Evolutionary conservation across 2,888 invertebrate genomes (phyloP).

Genomic region (Ommatoiulus sabulosus): DNA sequence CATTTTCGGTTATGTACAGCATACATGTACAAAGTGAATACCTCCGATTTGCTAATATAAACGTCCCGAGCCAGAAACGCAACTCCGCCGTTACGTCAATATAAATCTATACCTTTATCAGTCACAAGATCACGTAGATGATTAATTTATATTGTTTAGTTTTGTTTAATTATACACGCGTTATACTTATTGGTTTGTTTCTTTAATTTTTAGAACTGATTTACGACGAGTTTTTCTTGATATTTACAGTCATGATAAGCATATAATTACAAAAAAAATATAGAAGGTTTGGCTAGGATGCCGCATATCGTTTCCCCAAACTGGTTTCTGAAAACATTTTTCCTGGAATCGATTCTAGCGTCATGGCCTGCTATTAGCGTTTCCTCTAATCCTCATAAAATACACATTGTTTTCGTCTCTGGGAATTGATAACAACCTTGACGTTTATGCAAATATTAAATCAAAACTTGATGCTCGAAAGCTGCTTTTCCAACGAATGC

Average conservation of each 20-base stretch:
- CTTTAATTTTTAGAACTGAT: neutral
- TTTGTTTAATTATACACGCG: neutral
- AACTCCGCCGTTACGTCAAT: neutral
- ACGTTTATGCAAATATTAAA: conserved; percentile 4
- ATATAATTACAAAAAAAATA: neutral
- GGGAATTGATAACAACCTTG: conserved; percentile 1
- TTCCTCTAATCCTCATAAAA: conserved; percentile 2
- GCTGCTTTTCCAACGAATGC: neutral
- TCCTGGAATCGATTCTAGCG: neutral
- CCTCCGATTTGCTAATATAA: too few relatives aligned
- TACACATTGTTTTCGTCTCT: conserved; percentile 16
- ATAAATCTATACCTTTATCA: neutral
- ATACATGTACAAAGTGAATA: too few relatives aligned
- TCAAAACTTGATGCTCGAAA: neutral
- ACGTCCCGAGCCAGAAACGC: too few relatives aligned
- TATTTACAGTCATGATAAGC: neutral
- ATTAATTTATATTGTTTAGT: neutral
- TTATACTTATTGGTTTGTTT: neutral
- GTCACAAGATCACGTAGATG: neutral
- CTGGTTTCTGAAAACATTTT: neutral
- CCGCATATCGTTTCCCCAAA: neutral
- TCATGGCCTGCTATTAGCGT: neutral
- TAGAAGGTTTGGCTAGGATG: neutral
- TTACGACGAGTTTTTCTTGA: neutral
- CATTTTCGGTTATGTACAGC: neutral